Conservation (phyloP, 2,797 vertebrate genomes). For the Acanthornis magna region DNA sequence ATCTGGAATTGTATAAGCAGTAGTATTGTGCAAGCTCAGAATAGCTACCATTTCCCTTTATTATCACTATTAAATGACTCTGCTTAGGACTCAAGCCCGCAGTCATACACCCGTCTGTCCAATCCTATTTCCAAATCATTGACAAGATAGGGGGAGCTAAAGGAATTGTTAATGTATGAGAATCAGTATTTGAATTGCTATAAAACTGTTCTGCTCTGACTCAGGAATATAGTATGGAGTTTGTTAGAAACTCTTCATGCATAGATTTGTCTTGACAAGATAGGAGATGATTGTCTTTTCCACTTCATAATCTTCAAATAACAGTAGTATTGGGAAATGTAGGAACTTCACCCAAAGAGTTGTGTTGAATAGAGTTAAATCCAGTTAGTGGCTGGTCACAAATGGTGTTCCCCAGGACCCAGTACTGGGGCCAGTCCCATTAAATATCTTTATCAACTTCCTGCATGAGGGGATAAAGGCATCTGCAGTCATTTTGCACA, state of each 20-base stretch:
- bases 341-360: background rate
- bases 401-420: too few species aligned
- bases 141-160: background rate
- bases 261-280: background rate
- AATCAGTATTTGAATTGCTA: background rate
- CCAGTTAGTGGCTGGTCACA: background rate
- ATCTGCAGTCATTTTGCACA: background rate
- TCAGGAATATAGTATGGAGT: background rate
- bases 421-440: fast-evolving
- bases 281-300: background rate
- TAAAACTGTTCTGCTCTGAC: background rate
- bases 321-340: background rate
- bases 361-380: background rate
- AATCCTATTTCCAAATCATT: background rate
- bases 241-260: background rate
- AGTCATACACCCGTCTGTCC: background rate
- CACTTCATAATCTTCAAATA: background rate
- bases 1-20: background rate
- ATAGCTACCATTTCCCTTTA: background rate
- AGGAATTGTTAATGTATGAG: background rate
- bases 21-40: background rate
- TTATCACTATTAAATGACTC: background rate
- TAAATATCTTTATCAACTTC: background rate
- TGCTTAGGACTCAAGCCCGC: background rate
- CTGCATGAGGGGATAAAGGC: fast-evolving